Conservation (phyloP, 1,140 invertebrate species). For the Heliconius eleuchia region DNA sequence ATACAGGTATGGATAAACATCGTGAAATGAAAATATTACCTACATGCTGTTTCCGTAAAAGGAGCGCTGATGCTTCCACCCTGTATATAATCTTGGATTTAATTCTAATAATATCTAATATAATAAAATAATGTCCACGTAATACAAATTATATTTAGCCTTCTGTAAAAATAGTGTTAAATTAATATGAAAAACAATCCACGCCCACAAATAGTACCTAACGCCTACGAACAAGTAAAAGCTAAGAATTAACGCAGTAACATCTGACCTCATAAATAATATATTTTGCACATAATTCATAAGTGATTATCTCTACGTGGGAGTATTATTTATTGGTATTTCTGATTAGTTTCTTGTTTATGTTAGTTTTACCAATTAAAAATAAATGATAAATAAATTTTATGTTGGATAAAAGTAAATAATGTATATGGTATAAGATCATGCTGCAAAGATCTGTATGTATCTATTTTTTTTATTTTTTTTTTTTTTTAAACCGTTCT, state of each 20-base stretch:
- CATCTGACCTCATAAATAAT: constrained; percentile 12
- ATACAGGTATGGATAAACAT: no score
- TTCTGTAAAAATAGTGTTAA: neutral
- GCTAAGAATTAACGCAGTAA: constrained; percentile 3
- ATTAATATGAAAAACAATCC: neutral
- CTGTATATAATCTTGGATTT: no score
- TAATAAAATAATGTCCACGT: no score
- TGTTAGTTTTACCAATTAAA: constrained; percentile 8
- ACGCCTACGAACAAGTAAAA: constrained; percentile 3
- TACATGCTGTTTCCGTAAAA: no score
- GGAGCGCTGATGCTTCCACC: no score
- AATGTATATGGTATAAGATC: neutral
- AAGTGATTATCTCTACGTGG: constrained; percentile 5
- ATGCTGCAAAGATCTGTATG: no score
- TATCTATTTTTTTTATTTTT: no score
- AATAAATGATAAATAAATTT: neutral
- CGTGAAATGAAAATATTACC: no score
- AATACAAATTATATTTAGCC: neutral
- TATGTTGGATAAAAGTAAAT: neutral
- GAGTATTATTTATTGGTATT: constrained; percentile 25
- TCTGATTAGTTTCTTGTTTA: constrained; percentile 26
- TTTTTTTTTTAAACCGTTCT: no score
- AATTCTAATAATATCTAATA: no score
- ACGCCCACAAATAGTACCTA: neutral
- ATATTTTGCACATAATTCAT: constrained; percentile 21